Evolutionary conservation across 2,888 invertebrate genomes (phyloP), one percentile per base, ranked within the genome.

Genomic region (Drosophila diplacantha): DNA sequence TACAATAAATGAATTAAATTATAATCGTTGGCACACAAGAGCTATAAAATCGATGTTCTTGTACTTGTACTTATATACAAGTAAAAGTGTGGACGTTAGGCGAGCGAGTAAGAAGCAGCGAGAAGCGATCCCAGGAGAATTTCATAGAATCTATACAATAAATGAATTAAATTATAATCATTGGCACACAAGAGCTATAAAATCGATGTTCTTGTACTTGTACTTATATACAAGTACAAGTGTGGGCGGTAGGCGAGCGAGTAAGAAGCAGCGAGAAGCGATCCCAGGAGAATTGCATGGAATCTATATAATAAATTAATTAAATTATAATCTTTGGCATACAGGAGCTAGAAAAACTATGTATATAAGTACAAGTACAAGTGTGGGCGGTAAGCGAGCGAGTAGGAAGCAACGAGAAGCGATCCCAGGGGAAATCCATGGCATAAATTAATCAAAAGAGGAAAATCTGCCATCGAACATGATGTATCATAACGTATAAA

Each of bases 161-260:
- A 22, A 37, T 29, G 12, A 29, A 47, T 26, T 20, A 26, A 35
- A 22, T 22, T 22, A 22, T 22, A 22, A 22, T 22, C 22, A 5
- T 22, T 22, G 22, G 6, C 24, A 24, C 6, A 24, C 5, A 8
- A 24, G 9, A 9, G 8, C 26, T 9, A 26, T 8, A 26, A 26
- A 26, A 0, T 3, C 8, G 9, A 26, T 26, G 26, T 26, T n/a
- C n/a, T n/a, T n/a, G 9, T 26, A 26, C n/a, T n/a, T n/a, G n/a
- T n/a, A n/a, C n/a, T n/a, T 6, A 26, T 9, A 5, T 43, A 22
- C 24, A 26, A 12, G 5, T 43, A 26, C 12, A 8, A 38, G 43
- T 50, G 63, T 62, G 29, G 63, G 55, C 34, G 63, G 7, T 37
- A 39, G 3, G 41, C 9, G 49, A 49, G 16, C 47, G 18, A 49